Evolutionary conservation across 2,113 vertebrate genomes (phyloP).

Genomic region (Miniopterus natalensis): DNA sequence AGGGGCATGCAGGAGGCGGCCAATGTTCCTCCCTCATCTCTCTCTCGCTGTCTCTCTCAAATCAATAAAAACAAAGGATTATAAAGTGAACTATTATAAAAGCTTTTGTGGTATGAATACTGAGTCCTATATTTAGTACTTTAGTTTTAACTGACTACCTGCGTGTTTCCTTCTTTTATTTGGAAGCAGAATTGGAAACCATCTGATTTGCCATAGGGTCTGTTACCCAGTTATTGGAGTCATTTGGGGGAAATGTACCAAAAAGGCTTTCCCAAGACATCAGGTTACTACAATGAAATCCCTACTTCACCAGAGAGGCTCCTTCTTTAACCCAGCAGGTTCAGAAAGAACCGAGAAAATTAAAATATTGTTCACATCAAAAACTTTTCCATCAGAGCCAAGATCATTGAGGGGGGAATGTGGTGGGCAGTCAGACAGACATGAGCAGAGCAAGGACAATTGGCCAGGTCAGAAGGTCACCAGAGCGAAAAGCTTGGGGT

Average conservation of each 20-base stretch:
- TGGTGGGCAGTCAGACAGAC: background rate
- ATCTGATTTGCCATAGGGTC: background rate
- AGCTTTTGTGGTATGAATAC: background rate
- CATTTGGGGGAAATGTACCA: background rate
- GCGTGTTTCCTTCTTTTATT: background rate
- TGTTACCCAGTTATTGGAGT: background rate
- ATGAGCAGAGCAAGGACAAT: background rate
- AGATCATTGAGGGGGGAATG: background rate
- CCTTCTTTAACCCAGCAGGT: background rate
- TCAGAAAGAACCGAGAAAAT: background rate
- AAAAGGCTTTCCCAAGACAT: background rate
- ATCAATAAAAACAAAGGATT: background rate
- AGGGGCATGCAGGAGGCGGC: too few relatives aligned
- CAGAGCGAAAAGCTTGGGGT: background rate
- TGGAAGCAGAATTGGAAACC: background rate
- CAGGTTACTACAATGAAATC: background rate
- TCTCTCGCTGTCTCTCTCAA: too few relatives aligned
- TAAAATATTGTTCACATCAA: background rate
- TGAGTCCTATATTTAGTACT: background rate
- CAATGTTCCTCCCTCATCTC: too few relatives aligned
- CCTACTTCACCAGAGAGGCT: background rate
- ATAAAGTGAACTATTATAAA: background rate
- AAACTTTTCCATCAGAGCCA: background rate
- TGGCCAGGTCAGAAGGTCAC: background rate
- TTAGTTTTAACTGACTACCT: background rate